Evolutionary conservation across 2,797 vertebrate genomes (phyloP), one percentile per base, ranked within the genome.

Genomic region (Anguilla megastoma): DNA sequence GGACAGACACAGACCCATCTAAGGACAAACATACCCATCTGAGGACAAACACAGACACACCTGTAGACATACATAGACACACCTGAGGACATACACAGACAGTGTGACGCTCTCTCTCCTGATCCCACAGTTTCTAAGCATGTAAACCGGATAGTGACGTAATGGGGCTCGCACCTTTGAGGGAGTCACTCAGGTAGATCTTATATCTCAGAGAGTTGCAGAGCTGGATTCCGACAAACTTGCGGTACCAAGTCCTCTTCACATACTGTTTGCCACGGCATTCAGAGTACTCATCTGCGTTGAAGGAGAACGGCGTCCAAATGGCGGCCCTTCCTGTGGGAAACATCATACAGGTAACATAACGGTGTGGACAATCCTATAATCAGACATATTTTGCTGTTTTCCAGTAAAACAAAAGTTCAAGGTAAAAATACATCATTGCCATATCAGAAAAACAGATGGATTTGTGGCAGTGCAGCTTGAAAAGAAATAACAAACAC

Each of bases 181-280:
- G 98, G 21, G 98, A 96, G 92, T 99, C 97, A 8, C 99, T 99
- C 94, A 99, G 95, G 92, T 99, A 99, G 95, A 99, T 99, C 94
- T 99, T 98, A 93, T 99, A 99, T 97, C 99, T 97, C 90, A 99
- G 95, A 0, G 99, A 99, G 94, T 99, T 99, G 93, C 99, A 99
- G 56, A 99, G 95, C 93, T 99, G 98, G 91, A 99, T 98, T 16
- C 99, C 99, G 48, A 99, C 99, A 91, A 99, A 99, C 92, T 99
- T 99, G 89, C 99, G 97, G 93, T 99, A 99, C 98, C 99, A 99
- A 0, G 99, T 99, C 90, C 99, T 97, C 94, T 99, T 99, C 85
- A 99, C 97, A 0, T 94, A 99, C 91, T 97, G 97, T 90, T 96
- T 98, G 87, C 99, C 99, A 27, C 93, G 98, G 94, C 99, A 99